Percentiles rank a stretch among this genome's conserved stretches.
Conservation (phyloP, 2,888 invertebrate species). For the Nasonia oneida region DNA sequence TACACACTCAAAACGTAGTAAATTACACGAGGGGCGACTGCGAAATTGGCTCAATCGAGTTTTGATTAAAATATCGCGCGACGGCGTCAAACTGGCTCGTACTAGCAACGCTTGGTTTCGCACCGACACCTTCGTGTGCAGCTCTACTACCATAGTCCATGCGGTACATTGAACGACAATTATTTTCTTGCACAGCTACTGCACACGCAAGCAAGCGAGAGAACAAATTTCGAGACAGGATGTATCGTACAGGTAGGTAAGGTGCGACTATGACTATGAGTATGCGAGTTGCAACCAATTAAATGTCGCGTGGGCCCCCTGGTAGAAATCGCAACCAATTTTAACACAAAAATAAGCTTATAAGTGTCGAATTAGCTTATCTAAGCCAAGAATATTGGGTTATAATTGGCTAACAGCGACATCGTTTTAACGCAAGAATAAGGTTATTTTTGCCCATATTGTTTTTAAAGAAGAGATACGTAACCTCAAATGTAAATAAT, state of each 20-base stretch:
- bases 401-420: no score
- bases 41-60: conserved; percentile 50
- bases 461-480: no score
- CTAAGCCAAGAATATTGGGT: no score
- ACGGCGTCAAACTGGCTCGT: conserved; percentile 55
- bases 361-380: no score
- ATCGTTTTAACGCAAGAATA: no score
- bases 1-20: no score
- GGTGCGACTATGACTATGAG: no score
- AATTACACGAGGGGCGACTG: conserved; percentile 23
- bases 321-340: no score
- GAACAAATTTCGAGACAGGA: neutral
- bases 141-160: neutral
- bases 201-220: neutral
- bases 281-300: neutral
- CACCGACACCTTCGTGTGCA: neutral
- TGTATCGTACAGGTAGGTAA: neutral
- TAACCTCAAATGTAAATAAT: no score
- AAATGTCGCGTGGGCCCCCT: neutral
- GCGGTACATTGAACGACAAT: neutral
- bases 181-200: neutral
- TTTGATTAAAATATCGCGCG: conserved; percentile 45
- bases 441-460: no score
- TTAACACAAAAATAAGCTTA: no score
- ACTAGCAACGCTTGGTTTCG: neutral